Conservation (phyloP, 2,888 invertebrate genomes). For the Chrysina gloriosa region DNA sequence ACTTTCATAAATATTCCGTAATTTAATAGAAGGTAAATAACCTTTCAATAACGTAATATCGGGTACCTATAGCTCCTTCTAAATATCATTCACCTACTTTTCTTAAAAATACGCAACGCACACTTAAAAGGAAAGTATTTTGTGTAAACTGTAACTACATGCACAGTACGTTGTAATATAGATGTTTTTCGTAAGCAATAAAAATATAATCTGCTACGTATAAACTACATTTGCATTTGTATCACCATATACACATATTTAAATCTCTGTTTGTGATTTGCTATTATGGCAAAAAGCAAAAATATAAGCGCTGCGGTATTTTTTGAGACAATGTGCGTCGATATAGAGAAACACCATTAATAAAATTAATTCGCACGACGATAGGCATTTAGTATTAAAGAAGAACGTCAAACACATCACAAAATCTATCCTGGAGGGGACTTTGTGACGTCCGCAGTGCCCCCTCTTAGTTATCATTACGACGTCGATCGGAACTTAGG, state of each 20-base stretch:
- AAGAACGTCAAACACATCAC: conserved; percentile 25
- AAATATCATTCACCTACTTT: conserved; percentile 24
- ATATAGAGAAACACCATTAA: background rate
- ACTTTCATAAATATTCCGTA: background rate
- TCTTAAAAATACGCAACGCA: background rate
- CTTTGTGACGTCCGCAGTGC: conserved; percentile 41
- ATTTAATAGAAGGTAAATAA: background rate
- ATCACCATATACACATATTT: too few relatives aligned
- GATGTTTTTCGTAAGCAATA: background rate
- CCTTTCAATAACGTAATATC: background rate
- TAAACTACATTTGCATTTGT: too few relatives aligned
- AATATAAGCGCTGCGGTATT: background rate
- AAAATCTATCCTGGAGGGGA: conserved; percentile 25
- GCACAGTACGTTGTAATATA: too few relatives aligned
- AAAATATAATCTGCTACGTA: too few relatives aligned
- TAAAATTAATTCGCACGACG: background rate
- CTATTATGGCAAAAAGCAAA: too few relatives aligned
- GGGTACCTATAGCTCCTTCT: background rate
- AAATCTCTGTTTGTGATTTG: too few relatives aligned
- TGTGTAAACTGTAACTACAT: too few relatives aligned
- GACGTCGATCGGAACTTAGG: conserved; percentile 45
- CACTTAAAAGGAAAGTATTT: conserved; percentile 3
- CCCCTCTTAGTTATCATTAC: conserved; percentile 38
- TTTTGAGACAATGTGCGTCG: background rate
- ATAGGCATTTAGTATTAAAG: background rate